Base-by-base conservation (phyloP, 2,113 vertebrate species). In the Cinclus cinclus region DNA sequence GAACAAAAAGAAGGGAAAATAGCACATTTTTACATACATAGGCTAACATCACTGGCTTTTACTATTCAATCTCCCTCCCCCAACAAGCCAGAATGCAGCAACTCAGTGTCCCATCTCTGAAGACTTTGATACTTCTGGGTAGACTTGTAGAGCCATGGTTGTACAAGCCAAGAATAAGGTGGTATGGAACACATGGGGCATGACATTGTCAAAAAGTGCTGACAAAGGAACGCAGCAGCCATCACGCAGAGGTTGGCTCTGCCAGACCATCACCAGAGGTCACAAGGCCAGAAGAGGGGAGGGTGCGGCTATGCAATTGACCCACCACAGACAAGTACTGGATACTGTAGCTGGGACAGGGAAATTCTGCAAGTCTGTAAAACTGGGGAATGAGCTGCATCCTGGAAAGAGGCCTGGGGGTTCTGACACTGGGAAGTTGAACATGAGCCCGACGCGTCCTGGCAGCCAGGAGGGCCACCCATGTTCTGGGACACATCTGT, bases 231-330 rank as follows among this genome's bases (percentile, higher is more conserved):
- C 14, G 33, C 18, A 77, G 53, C 6, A 73, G 23, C 3, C 47
- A 44, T 52, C 14, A 13, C 28, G 17, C n/a, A 46, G 0, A 10
- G 41, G 46, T 4, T 89, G 15, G 11, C 44, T 63, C 25, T 60
- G 78, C 15, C 59, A 73, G 20, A 19, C 50, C 64, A 33, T 44
- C 27, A 24, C 0, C 1, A 21, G 56, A 75, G 18, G 30, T 8
- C 7, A n/a, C 3, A 12, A 2, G 31, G 17, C 31, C 55, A 56
- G 8, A 68, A 59, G 23, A 53, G 15, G 5, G 17, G 7, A 0
- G 0, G 39, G 39, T 6, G 0, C 22, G 63, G 47, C 22, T 16
- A 63, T 15, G 12, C 19, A 75, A 62, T 0, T 10, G 24, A 47
- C 11, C 49, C 28, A 31, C 1, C 0, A 46, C 25, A 62, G 30